Percentiles rank a stretch among this genome's conserved stretches.
phyloP scores from a whole-genome alignment of 2,888 invertebrate genomes.

The Trachelus stipa region DNA sequence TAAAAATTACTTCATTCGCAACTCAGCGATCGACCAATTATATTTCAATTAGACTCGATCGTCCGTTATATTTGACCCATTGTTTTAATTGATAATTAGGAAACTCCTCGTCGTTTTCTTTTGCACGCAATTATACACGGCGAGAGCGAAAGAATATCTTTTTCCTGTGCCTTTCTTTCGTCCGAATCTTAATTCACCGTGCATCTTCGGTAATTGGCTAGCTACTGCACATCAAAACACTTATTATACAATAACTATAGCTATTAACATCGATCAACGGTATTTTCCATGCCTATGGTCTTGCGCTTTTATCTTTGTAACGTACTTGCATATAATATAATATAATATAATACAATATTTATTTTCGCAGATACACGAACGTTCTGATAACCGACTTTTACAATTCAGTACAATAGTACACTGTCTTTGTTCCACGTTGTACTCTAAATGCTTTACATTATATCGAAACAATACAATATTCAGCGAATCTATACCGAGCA shows the following conservation, averaged over 20 bases:
- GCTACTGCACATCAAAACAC: conserved; percentile 44
- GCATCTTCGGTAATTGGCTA: conserved; percentile 8
- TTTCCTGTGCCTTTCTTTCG: neutral
- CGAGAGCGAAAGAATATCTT: neutral
- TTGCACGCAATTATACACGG: neutral
- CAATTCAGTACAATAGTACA: neutral
- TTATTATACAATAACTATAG: conserved; percentile 36
- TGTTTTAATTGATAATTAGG: conserved; percentile 26
- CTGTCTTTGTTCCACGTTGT: neutral
- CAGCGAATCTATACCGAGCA: neutral
- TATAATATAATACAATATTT: conserved; percentile 18
- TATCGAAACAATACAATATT: neutral
- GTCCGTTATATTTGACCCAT: conserved; percentile 22
- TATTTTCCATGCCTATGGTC: conserved; percentile 13
- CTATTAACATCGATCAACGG: conserved; percentile 42
- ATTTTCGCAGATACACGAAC: neutral
- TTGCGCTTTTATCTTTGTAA: neutral
- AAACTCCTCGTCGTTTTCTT: neutral
- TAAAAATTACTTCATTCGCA: neutral
- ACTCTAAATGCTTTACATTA: neutral
- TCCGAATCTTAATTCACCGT: neutral
- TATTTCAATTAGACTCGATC: neutral
- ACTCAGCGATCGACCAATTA: neutral
- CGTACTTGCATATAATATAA: conserved; percentile 17
- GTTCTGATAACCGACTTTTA: neutral